These are phyloP conservation scores for Ricordea florida DNA, from an alignment of 92 coral and sea anemone genomes.

Conservation along the genomic window DNA sequence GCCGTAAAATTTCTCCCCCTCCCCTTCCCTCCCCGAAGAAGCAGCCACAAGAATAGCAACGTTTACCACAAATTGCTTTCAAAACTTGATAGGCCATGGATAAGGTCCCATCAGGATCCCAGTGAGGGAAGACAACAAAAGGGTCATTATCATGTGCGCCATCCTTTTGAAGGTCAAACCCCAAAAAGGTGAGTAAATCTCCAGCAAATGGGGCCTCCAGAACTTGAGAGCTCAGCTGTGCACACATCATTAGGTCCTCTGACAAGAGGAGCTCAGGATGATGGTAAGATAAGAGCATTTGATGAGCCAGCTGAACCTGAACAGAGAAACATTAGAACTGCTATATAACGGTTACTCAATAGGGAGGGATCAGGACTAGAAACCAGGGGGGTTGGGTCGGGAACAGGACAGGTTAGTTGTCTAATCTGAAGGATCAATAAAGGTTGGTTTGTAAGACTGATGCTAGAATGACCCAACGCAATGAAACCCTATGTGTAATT, in stretches of 20 bases:
- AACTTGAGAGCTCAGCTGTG: conserved; percentile 69
- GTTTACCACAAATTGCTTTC: conserved; percentile 69
- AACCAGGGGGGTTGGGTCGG: too few species aligned
- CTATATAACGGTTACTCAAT: too few species aligned
- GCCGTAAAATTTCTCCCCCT: too few species aligned
- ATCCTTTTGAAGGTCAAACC: conserved; percentile 76
- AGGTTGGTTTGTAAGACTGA: too few species aligned
- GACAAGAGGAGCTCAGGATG: conserved; percentile 34
- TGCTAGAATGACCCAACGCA: too few species aligned
- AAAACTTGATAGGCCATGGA: conserved; percentile 45
- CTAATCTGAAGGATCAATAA: too few species aligned
- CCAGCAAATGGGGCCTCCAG: conserved; percentile 60
- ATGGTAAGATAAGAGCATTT: conserved; percentile 72
- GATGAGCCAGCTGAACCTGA: conserved; percentile 58
- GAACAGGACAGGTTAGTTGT: too few species aligned
- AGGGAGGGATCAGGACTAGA: too few species aligned
- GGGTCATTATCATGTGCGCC: conserved; percentile 74
- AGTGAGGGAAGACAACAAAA: conserved; percentile 80
- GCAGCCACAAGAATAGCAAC: conserved; percentile 50
- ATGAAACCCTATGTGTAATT: too few species aligned
- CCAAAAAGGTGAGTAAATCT: conserved; percentile 60
- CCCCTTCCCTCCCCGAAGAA: too few species aligned
- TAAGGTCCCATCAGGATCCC: conserved; percentile 80
- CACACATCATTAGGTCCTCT: conserved; percentile 71
- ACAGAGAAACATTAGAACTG: too few species aligned